Base-by-base conservation (phyloP, 2,888 invertebrate genomes). In the Lasioglossum malachurum region DNA sequence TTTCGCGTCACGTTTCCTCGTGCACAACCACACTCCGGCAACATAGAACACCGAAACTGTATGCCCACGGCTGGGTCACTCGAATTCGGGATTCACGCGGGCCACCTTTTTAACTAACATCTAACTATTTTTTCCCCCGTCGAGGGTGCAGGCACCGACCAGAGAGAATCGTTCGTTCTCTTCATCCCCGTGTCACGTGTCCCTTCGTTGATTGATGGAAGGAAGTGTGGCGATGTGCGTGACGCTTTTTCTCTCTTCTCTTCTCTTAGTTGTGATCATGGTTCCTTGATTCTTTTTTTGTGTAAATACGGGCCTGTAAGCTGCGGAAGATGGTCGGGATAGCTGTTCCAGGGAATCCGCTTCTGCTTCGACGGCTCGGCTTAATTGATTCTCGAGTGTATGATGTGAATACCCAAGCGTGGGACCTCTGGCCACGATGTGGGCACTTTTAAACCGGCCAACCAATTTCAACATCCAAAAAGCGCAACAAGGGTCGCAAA, bases 1-100 rank as follows among this genome's bases (percentile, higher is more conserved):
- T 93, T 93, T 93, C 92, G 90, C 93, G 88, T 93, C 93, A 93
- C 93, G 93, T 93, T 88, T 90, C 88, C 91, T 87, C 88, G 91
- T 85, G 87, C 87, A 60, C 82, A 79, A 82, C 77, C 73, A 80
- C 73, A 78, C 67, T 64, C 78, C n/a, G 78, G 14, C 67, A 44
- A 84, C 80, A 81, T 83, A 82, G 74, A 83, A 83, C 74, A 79
- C 87, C 84, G 82, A 88, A 84, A 77, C 53, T n/a, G 23, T 53
- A n/a, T n/a, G 10, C 71, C 86, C 31, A 41, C 69, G 31, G 44
- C n/a, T 76, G 73, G 71, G 44, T 72, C 53, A 82, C 67, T 76
- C 84, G 82, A 91, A 90, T 90, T 89, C 87, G 86, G 86, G 84
- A 91, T 89, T 89, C 89, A 64, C 72, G 78, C 27, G 73, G 74